phyloP scores from a whole-genome alignment of 2,113 vertebrate genomes.

The Gobiocypris rarus region DNA sequence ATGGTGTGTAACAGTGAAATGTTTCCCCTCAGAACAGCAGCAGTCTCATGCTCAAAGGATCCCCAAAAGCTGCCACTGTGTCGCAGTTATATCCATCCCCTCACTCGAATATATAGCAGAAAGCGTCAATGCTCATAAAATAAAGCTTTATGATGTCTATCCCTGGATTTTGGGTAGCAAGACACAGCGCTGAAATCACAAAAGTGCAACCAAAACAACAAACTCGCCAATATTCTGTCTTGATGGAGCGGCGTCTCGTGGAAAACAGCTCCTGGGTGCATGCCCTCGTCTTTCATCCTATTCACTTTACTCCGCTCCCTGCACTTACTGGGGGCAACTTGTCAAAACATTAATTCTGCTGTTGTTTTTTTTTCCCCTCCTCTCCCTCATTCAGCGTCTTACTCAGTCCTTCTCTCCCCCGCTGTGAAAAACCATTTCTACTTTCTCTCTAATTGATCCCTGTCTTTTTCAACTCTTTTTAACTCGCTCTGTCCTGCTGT shows the following conservation, averaged over 20 bases:
- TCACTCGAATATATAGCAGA: neutral
- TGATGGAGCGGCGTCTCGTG: slow-evolving; percentile 60
- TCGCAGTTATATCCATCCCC: slow-evolving; percentile 54
- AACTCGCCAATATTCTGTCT: neutral
- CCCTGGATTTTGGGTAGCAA: neutral
- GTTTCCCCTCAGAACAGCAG: slow-evolving; percentile 41
- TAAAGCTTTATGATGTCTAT: neutral
- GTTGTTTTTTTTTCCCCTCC: slow-evolving; percentile 54
- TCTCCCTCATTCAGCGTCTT: slow-evolving; percentile 56
- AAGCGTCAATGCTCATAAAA: neutral
- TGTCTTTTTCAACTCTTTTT: slow-evolving; percentile 63
- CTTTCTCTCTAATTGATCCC: slow-evolving; percentile 78
- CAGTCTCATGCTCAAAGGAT: neutral
- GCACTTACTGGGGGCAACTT: slow-evolving; percentile 61
- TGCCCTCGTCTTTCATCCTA: slow-evolving; percentile 42
- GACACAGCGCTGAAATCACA: neutral
- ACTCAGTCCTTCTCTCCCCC: slow-evolving; percentile 50
- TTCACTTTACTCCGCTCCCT: slow-evolving; percentile 57
- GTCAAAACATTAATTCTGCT: slow-evolving; percentile 65
- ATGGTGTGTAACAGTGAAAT: slow-evolving; percentile 67
- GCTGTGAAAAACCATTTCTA: slow-evolving; percentile 77
- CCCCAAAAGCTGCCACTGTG: slow-evolving; percentile 37
- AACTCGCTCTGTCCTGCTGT: slow-evolving; percentile 67
- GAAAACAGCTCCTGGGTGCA: slow-evolving; percentile 44
- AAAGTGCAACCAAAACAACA: neutral